phyloP scores from a whole-genome alignment of 2,113 vertebrate genomes.

The Clarias macrocephalus region DNA sequence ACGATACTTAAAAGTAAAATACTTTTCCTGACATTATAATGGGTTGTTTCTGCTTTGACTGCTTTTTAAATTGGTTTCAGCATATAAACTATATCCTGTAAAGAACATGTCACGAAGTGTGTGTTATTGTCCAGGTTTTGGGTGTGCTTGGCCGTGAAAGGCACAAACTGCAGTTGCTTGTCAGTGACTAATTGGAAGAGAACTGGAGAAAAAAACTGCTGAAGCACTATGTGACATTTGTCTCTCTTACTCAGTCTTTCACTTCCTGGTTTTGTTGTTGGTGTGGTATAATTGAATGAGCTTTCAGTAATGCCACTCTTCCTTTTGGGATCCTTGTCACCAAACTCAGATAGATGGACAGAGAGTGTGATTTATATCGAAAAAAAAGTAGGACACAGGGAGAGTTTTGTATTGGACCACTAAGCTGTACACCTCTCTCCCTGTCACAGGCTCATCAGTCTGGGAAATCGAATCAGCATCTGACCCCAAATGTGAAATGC shows the following conservation, averaged over 20 bases:
- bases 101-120: neutral
- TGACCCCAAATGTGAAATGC: constrained; percentile 25
- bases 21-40: neutral
- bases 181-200: constrained; percentile 29
- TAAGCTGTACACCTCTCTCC: constrained; percentile 3
- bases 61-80: constrained; percentile 18
- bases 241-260: constrained; percentile 9
- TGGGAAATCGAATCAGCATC: constrained; percentile 29
- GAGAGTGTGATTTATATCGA: neutral
- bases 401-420: constrained; percentile 7
- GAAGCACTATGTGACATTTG: constrained; percentile 7
- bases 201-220: neutral
- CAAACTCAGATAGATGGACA: constrained; percentile 8
- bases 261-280: neutral
- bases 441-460: constrained; percentile 20
- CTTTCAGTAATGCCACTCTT: constrained; percentile 12
- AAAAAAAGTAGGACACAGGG: neutral
- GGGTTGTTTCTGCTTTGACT: neutral
- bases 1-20: neutral
- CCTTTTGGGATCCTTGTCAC: constrained; percentile 6
- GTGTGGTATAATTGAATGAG: constrained; percentile 30
- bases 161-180: constrained; percentile 5
- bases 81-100: neutral
- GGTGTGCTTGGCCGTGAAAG: neutral
- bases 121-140: neutral